phyloP scores from a whole-genome alignment of 2,888 invertebrate genomes.

The Tinea semifulvella region DNA sequence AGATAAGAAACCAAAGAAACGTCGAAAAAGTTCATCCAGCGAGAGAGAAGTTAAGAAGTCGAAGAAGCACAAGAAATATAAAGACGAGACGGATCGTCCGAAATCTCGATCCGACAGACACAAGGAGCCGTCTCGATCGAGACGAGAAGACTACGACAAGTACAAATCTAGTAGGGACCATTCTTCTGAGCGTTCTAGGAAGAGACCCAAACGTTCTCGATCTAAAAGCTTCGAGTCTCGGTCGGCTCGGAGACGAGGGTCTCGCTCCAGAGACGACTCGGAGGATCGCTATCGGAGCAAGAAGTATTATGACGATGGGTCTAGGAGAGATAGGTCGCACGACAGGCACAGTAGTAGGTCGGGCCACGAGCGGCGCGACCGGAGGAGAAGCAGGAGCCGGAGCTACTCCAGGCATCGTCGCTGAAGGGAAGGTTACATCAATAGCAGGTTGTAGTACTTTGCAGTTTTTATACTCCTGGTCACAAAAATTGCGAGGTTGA shows the following conservation, averaged over 20 bases:
- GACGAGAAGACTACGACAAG: slow-evolving; percentile 10
- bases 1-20: slow-evolving; percentile 38
- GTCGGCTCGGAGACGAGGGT: slow-evolving; percentile 28
- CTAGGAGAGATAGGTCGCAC: slow-evolving; percentile 29
- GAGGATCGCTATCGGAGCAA: slow-evolving; percentile 10
- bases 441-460: slow-evolving; percentile 50
- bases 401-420: slow-evolving; percentile 48
- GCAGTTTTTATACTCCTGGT: slow-evolving; percentile 17
- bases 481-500: too few species aligned
- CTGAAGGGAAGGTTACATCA: slow-evolving; percentile 51
- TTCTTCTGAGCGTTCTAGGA: slow-evolving; percentile 37
- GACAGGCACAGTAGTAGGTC: slow-evolving; percentile 26
- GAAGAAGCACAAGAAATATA: slow-evolving; percentile 33
- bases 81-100: slow-evolving; percentile 34
- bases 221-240: slow-evolving; percentile 46
- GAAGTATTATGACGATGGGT: slow-evolving; percentile 19
- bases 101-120: slow-evolving; percentile 29
- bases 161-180: slow-evolving; percentile 17
- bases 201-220: slow-evolving; percentile 42
- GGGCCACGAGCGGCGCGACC: slow-evolving; percentile 50
- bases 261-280: slow-evolving; percentile 30
- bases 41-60: slow-evolving; percentile 40
- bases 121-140: slow-evolving; percentile 20
- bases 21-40: slow-evolving; percentile 42
- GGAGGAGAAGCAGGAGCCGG: slow-evolving; percentile 43